Base-by-base conservation (phyloP, 2,113 vertebrate species). In the Ceyx margarethae region DNA sequence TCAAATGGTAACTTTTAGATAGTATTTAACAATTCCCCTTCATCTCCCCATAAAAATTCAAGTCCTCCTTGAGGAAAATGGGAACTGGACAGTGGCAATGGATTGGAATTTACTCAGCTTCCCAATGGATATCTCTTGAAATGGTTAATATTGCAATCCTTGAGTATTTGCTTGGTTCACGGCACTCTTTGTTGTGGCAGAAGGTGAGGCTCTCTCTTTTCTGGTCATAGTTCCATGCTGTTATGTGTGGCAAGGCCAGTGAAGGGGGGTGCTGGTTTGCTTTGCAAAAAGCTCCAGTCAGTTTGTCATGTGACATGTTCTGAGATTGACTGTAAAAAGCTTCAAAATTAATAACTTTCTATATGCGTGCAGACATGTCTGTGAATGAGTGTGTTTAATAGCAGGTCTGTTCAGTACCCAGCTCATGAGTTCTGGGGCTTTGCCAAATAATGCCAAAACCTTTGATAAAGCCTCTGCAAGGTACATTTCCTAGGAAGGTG, bases 1-100 rank as follows among this genome's bases (percentile, higher is more conserved):
- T 89, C 57, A 79, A 89, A 74, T 20, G 58, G 78, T 74, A 48
- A 75, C 46, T 95, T 94, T 95, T 91, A 26, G 26, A 2, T 91
- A 35, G 78, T 53, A 71, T 83, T 74, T 82, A 81, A 89, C 4
- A 6, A 87, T 85, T 89, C 35, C 3, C 60, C 64, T 92, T 94
- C 67, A 77, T 87, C 42, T 81, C 22, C 31, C 26, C 3, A 5
- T 79, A 56, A 93, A 89, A 26, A 29, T 51, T 26, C 56, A 22
- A 56, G 54, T 76, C 51, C 23, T 85, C 19, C 33, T 67, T 60
- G 43, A 56, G 45, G 54, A 89, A 90, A 22, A 62, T 35, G 66
- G 62, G 83, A 91, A 33, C 62, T 86, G 40, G 56, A 94, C 0
- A 3, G 51, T 77, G 48, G 40, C 53, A 85, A n/a, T 81, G 82